Base-by-base conservation (phyloP, 2,888 invertebrate species). In the Melinaea marsaeus region DNA sequence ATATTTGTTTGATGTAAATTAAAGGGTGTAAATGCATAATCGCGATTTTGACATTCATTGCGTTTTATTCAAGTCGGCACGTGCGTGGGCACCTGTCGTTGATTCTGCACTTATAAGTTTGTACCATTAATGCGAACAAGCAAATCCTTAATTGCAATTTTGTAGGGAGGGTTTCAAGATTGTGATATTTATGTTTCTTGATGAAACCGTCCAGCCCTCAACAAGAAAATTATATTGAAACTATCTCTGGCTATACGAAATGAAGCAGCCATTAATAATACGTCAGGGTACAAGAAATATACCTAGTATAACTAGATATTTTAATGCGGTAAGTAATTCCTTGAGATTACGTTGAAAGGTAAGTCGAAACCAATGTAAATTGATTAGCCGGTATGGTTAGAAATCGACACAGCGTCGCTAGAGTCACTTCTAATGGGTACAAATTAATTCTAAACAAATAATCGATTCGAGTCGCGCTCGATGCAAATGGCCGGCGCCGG, bases 401-500 rank as follows among this genome's bases (percentile, higher is more conserved):
- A 51, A 51, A 51, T 51, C 51, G 51, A 51, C 32, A 51, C 51
- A n/a, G 6, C 2, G 32, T 42, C 13, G 59, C 58, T 33, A 59
- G 63, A 45, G 60, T 63, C 54, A 60, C 55, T 13, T 58, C 71
- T 75, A 76, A 77, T 77, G 75, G 65, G 57, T 74, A 73, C 71
- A 75, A 68, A 64, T 72, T 71, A 69, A 70, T 72, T 75, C 68
- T 77, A 73, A 78, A 79, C 77, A 78, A 74, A 77, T 79, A 80
- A 85, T 85, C 74, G 79, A 89, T 89, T 85, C 89, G 72, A 63
- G 78, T 78, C 86, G 83, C 87, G 90, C 88, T 72, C 76, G 77
- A 89, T 88, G 88, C 83, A 87, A 88, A 90, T 89, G 87, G 73
- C 80, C 83, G 90, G 90, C 90, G 90, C 90, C 90, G 90, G 90